Conservation (phyloP, 2,797 vertebrate species). For the Gadopsis marmoratus region DNA sequence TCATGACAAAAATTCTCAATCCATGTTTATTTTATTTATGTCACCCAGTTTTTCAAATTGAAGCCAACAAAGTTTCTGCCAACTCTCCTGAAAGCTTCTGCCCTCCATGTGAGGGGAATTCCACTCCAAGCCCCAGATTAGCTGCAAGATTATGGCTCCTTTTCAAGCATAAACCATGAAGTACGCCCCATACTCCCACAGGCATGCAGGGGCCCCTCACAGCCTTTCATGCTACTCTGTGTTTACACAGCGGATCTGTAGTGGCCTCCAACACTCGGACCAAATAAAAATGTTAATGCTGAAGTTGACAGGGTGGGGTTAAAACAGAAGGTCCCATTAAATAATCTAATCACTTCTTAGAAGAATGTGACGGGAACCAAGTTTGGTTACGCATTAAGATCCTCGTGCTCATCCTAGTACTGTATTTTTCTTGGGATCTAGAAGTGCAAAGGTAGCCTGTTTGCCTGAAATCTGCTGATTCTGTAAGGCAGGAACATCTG, state of each 20-base stretch:
- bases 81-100: slow-evolving; percentile 19
- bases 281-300: slow-evolving; percentile 63
- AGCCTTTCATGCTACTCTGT: slow-evolving; percentile 73
- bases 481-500: slow-evolving; percentile 31
- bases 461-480: slow-evolving; percentile 38
- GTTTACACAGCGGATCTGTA: slow-evolving; percentile 73
- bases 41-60: slow-evolving; percentile 22
- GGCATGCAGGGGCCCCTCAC: slow-evolving; percentile 76
- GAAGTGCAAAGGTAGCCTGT: slow-evolving; percentile 7
- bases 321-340: slow-evolving; percentile 26
- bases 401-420: background rate
- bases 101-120: slow-evolving; percentile 71
- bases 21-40: slow-evolving; percentile 23
- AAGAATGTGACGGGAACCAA: slow-evolving; percentile 1
- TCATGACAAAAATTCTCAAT: slow-evolving; percentile 1
- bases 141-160: slow-evolving; percentile 75
- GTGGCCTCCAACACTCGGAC: slow-evolving; percentile 49
- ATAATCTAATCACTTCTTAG: slow-evolving; percentile 23
- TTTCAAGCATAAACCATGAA: slow-evolving; percentile 80
- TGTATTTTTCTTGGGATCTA: slow-evolving; percentile 4
- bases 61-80: slow-evolving; percentile 7
- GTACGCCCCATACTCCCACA: slow-evolving; percentile 72
- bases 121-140: slow-evolving; percentile 76
- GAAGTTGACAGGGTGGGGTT: slow-evolving; percentile 30
- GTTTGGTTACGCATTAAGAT: slow-evolving; percentile 22